Percentiles rank a stretch among this genome's conserved stretches.
Conservation (phyloP, 1,140 invertebrate species). For the Heliconius hewitsoni region DNA sequence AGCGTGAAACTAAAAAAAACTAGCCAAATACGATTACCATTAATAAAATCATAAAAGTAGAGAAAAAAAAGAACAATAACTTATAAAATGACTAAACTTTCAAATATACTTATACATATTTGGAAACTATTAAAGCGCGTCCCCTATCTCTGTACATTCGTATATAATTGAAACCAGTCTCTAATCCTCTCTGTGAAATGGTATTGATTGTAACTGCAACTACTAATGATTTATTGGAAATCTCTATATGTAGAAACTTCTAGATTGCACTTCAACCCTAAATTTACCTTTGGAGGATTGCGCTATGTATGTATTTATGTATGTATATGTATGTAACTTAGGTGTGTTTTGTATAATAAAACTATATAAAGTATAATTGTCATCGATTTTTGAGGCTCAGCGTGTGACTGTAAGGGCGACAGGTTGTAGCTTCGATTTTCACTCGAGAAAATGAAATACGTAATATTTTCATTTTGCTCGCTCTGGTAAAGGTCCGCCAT, state of each 20-base stretch:
- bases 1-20: too few species aligned
- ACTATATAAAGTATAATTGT: too few species aligned
- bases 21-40: too few species aligned
- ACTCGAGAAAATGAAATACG: background rate
- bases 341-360: too few species aligned
- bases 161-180: constrained; percentile 2
- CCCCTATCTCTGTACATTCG: background rate
- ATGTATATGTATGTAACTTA: background rate
- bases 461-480: too few species aligned
- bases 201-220: background rate
- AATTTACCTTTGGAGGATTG: background rate
- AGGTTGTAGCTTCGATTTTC: too few species aligned
- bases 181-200: background rate
- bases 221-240: background rate
- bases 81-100: too few species aligned
- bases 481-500: too few species aligned
- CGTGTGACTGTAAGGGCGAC: too few species aligned
- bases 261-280: background rate
- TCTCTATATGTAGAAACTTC: background rate
- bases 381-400: too few species aligned
- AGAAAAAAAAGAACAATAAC: too few species aligned
- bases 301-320: background rate
- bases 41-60: too few species aligned
- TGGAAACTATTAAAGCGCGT: background rate
- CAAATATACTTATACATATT: background rate